phyloP scores from a whole-genome alignment of 2,113 vertebrate genomes.

The Talpa occidentalis region DNA sequence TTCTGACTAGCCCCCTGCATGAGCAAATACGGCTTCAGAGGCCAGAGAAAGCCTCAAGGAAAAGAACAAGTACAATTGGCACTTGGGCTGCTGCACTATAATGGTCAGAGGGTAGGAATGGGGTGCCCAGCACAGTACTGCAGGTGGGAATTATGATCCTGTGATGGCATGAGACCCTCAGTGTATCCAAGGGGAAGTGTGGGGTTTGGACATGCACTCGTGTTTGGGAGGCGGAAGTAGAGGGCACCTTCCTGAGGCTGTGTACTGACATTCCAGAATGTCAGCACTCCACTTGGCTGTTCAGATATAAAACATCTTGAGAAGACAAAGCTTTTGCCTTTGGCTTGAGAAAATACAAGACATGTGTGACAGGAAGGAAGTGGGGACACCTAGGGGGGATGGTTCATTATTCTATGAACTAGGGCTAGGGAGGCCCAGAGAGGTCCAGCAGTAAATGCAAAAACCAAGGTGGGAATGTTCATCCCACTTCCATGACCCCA shows the following conservation, averaged over 20 bases:
- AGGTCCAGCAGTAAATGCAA: neutral
- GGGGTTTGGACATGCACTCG: neutral
- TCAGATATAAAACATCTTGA: neutral
- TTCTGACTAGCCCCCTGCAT: neutral
- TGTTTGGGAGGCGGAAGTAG: neutral
- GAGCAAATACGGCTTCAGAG: neutral
- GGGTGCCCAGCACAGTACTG: neutral
- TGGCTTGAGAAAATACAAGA: neutral
- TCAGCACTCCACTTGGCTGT: neutral
- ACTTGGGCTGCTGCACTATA: neutral
- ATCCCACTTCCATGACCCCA: neutral
- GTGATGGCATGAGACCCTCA: neutral
- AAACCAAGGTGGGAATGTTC: neutral
- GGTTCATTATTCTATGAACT: neutral
- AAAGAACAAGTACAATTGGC: neutral
- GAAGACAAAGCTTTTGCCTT: neutral
- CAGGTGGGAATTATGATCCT: neutral
- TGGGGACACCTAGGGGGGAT: neutral
- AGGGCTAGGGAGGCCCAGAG: neutral
- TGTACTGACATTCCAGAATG: neutral
- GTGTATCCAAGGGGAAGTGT: neutral
- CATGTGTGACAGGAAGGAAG: neutral
- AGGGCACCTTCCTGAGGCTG: neutral
- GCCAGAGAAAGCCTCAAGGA: neutral
- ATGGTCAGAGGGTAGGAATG: neutral